phyloP scores from a whole-genome alignment of 2,888 invertebrate species.

The Pherbina coryleti region DNA sequence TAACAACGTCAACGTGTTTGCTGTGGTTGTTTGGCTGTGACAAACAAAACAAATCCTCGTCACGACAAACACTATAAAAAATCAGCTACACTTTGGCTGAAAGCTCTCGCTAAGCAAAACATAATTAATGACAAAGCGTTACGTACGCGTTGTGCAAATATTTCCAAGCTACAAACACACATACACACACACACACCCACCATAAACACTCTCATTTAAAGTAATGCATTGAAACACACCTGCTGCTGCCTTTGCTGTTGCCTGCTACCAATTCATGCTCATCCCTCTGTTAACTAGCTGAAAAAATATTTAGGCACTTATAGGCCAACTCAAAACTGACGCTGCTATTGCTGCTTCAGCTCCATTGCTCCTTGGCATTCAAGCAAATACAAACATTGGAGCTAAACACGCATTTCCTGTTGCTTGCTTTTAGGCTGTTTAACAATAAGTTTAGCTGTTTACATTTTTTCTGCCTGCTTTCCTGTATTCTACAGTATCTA shows the following conservation, averaged over 20 bases:
- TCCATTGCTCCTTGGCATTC: background rate
- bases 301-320: background rate
- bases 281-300: background rate
- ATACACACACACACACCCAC: background rate
- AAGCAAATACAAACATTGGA: background rate
- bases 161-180: background rate
- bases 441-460: background rate
- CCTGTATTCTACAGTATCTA: background rate
- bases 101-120: no score
- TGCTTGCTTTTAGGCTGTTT: constrained; percentile 4
- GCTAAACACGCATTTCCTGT: constrained; percentile 8
- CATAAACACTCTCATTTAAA: no score
- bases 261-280: background rate
- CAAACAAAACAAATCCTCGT: no score
- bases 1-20: no score
- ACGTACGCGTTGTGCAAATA: background rate
- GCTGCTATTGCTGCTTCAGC: no score
- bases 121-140: no score
- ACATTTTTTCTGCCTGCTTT: background rate
- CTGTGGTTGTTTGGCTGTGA: no score
- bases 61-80: no score
- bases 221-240: no score
- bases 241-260: background rate
- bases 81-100: no score
- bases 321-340: background rate